Evolutionary conservation across 2,797 vertebrate genomes (phyloP), one percentile per base, ranked within the genome.

Genomic region (Muscicapa comitata): DNA sequence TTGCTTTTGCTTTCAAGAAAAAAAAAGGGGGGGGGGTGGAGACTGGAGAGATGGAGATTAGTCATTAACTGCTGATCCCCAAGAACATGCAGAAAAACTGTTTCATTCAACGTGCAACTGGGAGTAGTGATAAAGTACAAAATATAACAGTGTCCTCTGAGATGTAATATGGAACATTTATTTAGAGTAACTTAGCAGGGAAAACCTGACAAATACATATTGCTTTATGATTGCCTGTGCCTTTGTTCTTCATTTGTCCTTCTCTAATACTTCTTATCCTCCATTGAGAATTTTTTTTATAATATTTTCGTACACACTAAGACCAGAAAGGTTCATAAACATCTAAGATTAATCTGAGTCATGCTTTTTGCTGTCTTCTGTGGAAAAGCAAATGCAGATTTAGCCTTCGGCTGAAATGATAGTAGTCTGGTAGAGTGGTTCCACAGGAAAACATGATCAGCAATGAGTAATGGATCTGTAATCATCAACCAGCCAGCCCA

Each of bases 1-100:
- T 63, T 37, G 5, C 11, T 35, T 16, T 53, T 70, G 17, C 5
- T 70, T 89, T 79, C 51, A 76, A 61, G 21, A 24, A 45, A 68
- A 65, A 8, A 6, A 2, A 11, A 25, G 3, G 14, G 14, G 38
- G 1, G 4, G 0, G 0, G 1, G 7, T 40, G 50, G 4, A 15
- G 9, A 48, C 59, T 17, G 25, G 47, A 50, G 12, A 55, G 31
- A n/a, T 24, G 15, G 42, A 67, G 20, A 57, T 55, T 50, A 81
- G 68, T 84, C 26, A 61, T 83, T 86, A 80, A 63, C 16, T 65
- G 26, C 17, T 72, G 50, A 54, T 84, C 24, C 73, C 25, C 38
- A 26, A 48, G 63, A 89, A 68, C n/a, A 6, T 61, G 47, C 19
- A 78, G 48, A 53, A 83, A 76, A 55, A 7, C n/a, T 33, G 29